These are phyloP conservation scores for Zingel zingel DNA, from an alignment of 2,113 vertebrate genomes.

Conservation along the genomic window DNA sequence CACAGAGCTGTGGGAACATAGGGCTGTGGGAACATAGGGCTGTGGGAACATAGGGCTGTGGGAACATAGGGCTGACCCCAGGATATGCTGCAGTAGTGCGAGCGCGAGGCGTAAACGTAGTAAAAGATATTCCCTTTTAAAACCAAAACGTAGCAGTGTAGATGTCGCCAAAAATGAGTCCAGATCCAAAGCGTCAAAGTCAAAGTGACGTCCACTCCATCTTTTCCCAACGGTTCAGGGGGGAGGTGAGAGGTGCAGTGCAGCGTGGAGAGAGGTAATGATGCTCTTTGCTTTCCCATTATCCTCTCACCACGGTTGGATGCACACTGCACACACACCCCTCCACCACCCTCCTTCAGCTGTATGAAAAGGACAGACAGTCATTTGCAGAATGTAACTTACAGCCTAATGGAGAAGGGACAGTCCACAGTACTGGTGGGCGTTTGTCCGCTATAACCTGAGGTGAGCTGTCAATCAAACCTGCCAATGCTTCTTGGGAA, in stretches of 20 bases:
- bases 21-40: too few relatives aligned
- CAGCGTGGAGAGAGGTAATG: slow-evolving; percentile 77
- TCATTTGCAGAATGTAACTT: slow-evolving; percentile 26
- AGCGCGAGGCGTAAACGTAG: too few relatives aligned
- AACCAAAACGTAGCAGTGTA: too few relatives aligned
- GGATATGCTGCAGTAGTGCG: too few relatives aligned
- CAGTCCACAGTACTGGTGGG: not conserved
- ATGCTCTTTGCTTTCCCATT: slow-evolving; percentile 85
- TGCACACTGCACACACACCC: slow-evolving; percentile 52
- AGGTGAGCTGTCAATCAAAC: slow-evolving; percentile 55
- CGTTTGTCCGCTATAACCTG: slow-evolving; percentile 30
- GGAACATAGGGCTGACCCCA: too few relatives aligned
- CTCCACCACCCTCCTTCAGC: slow-evolving; percentile 29
- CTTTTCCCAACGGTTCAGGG: slow-evolving; percentile 53
- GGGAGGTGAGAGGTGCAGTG: slow-evolving; percentile 42
- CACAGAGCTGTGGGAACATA: too few relatives aligned
- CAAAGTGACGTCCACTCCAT: slow-evolving; percentile 31
- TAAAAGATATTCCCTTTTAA: too few relatives aligned
- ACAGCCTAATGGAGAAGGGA: not conserved
- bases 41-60: too few relatives aligned
- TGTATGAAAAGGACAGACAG: slow-evolving; percentile 20
- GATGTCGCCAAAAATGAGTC: not conserved
- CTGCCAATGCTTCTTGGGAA: not conserved
- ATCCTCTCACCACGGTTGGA: slow-evolving; percentile 72
- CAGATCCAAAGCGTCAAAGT: slow-evolving; percentile 32